Base-by-base conservation (phyloP, 2,888 invertebrate species). In the Drosophila barbarae region DNA sequence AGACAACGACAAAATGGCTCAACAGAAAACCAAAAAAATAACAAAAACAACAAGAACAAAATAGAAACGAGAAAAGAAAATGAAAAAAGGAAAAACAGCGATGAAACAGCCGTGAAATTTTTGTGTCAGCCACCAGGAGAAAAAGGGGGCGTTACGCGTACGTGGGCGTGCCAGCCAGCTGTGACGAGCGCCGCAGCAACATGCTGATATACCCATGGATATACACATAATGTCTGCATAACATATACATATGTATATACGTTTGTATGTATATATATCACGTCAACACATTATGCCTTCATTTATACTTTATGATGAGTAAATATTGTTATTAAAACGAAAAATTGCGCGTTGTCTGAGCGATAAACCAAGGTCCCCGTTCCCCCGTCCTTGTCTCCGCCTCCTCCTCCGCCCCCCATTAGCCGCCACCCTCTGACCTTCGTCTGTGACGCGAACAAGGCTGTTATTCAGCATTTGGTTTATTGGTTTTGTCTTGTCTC, bases 261-360 rank as follows among this genome's bases (percentile, higher is more conserved):
- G 12, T 12, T 21, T 21, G 21, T 21, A 21, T 21, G 21, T 21
- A 34, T 23, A 58, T 3, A 42, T 30, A 32, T 34, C 66, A 55
- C 70, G 71, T 69, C 72, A 72, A 66, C 69, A 71, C 66, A 74
- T 74, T 69, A 74, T 74, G 74, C 74, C 72, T 68, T 74, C 74
- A 74, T 74, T 74, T 74, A 69, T 71, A 60, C 69, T 71, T 74
- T 74, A 74, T 74, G 74, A 69, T 74, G 74, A 74, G 74, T 69
- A 74, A 74, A 74, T 74, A 74, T 74, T 66, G 59, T 74, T 74
- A 74, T 74, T 73, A 74, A 74, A 71, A 73, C 68, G 69, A 73
- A 73, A 73, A 73, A 73, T 73, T 72, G 61, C 60, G 56, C 64
- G 47, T 58, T 50, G 52, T 58, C 71, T 38, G 46, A 64, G 50